A percentile compares a stretch with the other conserved stretches of the same genome.
These are phyloP conservation scores for Harpagifer antarcticus DNA, from an alignment of 2,797 vertebrate species.

Conservation along the genomic window DNA sequence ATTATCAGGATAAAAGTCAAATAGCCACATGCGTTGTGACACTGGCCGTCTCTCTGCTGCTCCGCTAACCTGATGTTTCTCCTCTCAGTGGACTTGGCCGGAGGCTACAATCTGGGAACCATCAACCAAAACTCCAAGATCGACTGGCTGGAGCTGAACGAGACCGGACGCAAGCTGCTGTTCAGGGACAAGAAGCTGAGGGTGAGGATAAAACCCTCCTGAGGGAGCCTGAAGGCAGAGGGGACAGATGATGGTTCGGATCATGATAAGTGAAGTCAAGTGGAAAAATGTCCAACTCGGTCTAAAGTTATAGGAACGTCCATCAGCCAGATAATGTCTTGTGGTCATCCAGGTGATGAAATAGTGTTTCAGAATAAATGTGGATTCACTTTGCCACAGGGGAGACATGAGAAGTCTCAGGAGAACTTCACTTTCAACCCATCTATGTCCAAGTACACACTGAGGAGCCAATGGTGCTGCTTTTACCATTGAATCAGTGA, in stretches of 20 bases:
- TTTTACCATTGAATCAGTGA: not conserved
- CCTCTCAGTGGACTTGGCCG: constrained; percentile 90
- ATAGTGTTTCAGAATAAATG: constrained; percentile 15
- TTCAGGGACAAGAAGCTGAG: constrained; percentile 97
- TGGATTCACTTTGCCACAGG: not conserved
- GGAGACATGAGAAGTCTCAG: not conserved
- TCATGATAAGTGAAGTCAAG: constrained; percentile 20
- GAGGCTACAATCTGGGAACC: constrained; percentile 88
- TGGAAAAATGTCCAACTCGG: constrained; percentile 14
- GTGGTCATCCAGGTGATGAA: not conserved
- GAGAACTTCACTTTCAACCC: not conserved
- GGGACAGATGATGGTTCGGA: constrained; percentile 20
- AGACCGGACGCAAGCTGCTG: constrained; percentile 94
- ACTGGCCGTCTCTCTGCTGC: too few relatives aligned
- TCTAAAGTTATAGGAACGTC: constrained; percentile 30
- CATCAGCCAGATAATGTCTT: constrained; percentile 17
- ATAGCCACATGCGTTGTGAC: too few relatives aligned
- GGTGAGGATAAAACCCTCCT: constrained; percentile 83
- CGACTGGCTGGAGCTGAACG: constrained; percentile 97
- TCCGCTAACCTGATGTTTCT: not conserved
- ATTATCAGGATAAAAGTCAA: too few relatives aligned
- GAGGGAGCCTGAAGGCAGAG: constrained; percentile 28
- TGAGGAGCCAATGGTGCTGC: not conserved
- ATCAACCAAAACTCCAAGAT: constrained; percentile 93
- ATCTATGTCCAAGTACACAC: too few relatives aligned